Evolutionary conservation across 2,797 vertebrate genomes (phyloP), one percentile per base, ranked within the genome.

Genomic region (Heteromormyrus szaboi): DNA sequence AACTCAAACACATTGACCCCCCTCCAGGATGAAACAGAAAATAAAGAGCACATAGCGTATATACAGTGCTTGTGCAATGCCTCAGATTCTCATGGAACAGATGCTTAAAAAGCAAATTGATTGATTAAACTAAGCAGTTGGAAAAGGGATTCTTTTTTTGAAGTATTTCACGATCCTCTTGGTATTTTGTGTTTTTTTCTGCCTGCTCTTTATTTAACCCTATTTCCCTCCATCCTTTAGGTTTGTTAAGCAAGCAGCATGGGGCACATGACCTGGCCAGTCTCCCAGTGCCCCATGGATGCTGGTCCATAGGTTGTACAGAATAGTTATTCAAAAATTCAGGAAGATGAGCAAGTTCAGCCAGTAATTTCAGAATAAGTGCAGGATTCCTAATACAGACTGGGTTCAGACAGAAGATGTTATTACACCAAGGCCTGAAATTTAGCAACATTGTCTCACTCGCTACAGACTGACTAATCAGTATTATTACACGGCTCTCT

Each of bases 91-190:
- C 53, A 29, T 54, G 54, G 37, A 68, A 86, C n/a, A 53, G 56
- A 48, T 17, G 85, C 85, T 87, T 81, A 56, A 59, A 62, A 50
- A 29, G 53, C 25, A 81, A 81, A 89, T 53, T 54, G 37, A 87
- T 56, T 87, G 87, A 89, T 81, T 25, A 81, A 76, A 81, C 46
- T 41, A 50, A 76, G 22, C 37, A 22, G 44, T 51, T 59, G 68
- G 19, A 87, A 37, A 59, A 89, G 54, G 85, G 86, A 89, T 81
- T 89, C 86, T 59, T 87, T 81, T 81, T 81, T 81, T 53, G 85
- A 87, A 68, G 62, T 89, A 84, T 86, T 81, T 86, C 53, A 89
- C 14, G 11, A 62, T 86, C 17, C 89, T 59, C 68, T 89, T 81
- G 50, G 44, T 53, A 81, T 79, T 76, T 87, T 81, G 44, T 72